A percentile compares a stretch with the other conserved stretches of the same genome.
Evolutionary conservation across 2,888 invertebrate species (phyloP).

Genomic region (Metellina segmentata): DNA sequence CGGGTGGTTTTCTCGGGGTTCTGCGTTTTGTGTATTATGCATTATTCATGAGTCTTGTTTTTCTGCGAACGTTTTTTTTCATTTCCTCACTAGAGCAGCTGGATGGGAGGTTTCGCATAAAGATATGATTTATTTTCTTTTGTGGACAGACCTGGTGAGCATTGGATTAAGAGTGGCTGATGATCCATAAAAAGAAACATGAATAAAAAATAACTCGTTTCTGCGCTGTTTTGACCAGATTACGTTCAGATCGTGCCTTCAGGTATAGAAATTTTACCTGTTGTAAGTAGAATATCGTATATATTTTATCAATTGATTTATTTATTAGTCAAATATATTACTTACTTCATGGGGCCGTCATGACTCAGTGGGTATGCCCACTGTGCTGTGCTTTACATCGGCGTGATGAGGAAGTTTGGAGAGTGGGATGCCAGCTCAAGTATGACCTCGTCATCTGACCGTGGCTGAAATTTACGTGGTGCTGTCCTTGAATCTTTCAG

Average conservation of each 20-base stretch:
- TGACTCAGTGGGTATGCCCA: too few species aligned
- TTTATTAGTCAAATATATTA: too few species aligned
- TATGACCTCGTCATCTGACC: too few species aligned
- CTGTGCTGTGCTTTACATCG: too few species aligned
- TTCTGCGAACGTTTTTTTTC: background rate
- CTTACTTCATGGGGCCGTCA: too few species aligned
- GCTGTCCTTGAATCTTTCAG: too few species aligned
- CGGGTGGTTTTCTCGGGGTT: background rate
- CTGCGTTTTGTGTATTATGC: background rate
- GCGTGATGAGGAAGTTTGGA: too few species aligned
- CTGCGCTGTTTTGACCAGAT: background rate
- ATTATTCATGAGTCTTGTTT: background rate
- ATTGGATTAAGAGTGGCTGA: background rate
- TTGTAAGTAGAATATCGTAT: too few species aligned
- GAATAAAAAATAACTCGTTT: background rate
- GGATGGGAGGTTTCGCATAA: background rate
- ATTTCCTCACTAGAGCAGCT: background rate
- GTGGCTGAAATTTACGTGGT: too few species aligned
- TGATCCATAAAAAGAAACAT: background rate
- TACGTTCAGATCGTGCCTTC: background rate
- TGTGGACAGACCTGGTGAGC: background rate
- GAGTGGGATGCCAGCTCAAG: too few species aligned
- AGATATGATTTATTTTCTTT: background rate
- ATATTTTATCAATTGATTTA: too few species aligned
- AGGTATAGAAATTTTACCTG: too few species aligned